Conservation (phyloP, 2,888 invertebrate genomes). For the Amphipyra berbera region DNA sequence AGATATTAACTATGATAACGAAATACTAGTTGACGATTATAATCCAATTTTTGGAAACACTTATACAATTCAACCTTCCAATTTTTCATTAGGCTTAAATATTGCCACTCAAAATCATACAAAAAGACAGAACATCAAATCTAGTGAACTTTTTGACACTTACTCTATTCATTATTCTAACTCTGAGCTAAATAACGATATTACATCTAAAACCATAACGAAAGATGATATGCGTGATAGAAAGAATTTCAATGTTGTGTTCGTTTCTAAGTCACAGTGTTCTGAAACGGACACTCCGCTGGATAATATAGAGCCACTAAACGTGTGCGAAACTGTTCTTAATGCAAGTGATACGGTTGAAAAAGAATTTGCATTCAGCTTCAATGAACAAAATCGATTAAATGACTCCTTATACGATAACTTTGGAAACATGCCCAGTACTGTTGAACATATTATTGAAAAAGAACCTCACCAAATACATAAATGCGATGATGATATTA, state of each 20-base stretch:
- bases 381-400: slow-evolving; percentile 21
- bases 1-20: background rate
- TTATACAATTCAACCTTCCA: slow-evolving; percentile 27
- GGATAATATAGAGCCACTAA: slow-evolving; percentile 61
- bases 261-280: slow-evolving; percentile 58
- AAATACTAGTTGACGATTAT: background rate
- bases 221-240: slow-evolving; percentile 10
- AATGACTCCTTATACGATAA: slow-evolving; percentile 40
- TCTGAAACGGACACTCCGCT: slow-evolving; percentile 9
- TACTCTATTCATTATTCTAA: slow-evolving; percentile 9
- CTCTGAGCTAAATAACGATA: slow-evolving; percentile 40
- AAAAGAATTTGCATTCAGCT: slow-evolving; percentile 40
- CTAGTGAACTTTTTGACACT: slow-evolving; percentile 2
- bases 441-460: background rate
- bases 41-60: slow-evolving; percentile 31
- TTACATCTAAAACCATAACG: background rate
- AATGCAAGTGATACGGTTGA: slow-evolving; percentile 26
- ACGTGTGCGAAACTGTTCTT: slow-evolving; percentile 68
- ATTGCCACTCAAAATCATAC: background rate
- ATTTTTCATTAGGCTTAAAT: slow-evolving; percentile 2
- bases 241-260: slow-evolving; percentile 53
- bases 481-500: background rate
- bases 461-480: background rate
- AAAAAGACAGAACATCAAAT: background rate
- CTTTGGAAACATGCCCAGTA: background rate